Percentiles rank a stretch among this genome's conserved stretches.
These are phyloP conservation scores for Berghia stephanieae DNA, from an alignment of 1,140 invertebrate species.

Conservation along the genomic window DNA sequence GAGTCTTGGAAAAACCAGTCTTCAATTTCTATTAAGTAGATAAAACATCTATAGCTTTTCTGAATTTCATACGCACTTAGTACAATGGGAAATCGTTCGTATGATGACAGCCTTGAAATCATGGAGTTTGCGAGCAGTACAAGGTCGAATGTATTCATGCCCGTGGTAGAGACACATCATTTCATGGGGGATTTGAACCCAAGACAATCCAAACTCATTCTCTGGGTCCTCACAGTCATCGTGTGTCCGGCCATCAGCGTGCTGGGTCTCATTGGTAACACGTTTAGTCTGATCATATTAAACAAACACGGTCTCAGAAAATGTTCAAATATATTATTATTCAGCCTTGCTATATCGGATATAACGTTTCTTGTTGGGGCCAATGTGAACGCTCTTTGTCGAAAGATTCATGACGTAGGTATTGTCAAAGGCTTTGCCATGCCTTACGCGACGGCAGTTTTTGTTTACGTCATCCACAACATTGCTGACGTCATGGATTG, in stretches of 20 bases:
- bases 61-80: too few relatives aligned
- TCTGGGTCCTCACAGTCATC: constrained; percentile 15
- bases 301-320: constrained; percentile 10
- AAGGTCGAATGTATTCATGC: too few relatives aligned
- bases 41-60: too few relatives aligned
- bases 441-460: background rate
- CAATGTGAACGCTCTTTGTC: background rate
- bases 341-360: constrained; percentile 20
- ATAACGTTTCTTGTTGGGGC: constrained; percentile 19
- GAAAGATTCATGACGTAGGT: constrained; percentile 1
- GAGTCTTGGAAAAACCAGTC: too few relatives aligned
- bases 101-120: too few relatives aligned
- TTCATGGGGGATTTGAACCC: too few relatives aligned
- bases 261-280: constrained; percentile 13
- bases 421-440: background rate
- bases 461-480: constrained; percentile 16
- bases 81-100: too few relatives aligned
- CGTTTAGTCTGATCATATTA: background rate
- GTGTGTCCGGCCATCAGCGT: background rate
- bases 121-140: too few relatives aligned
- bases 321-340: constrained; percentile 25
- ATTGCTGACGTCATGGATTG: constrained; percentile 21
- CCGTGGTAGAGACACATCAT: too few relatives aligned
- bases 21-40: too few relatives aligned
- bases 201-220: background rate